Evolutionary conservation across 2,113 vertebrate genomes (phyloP).

Genomic region (Ctenomys sociabilis): DNA sequence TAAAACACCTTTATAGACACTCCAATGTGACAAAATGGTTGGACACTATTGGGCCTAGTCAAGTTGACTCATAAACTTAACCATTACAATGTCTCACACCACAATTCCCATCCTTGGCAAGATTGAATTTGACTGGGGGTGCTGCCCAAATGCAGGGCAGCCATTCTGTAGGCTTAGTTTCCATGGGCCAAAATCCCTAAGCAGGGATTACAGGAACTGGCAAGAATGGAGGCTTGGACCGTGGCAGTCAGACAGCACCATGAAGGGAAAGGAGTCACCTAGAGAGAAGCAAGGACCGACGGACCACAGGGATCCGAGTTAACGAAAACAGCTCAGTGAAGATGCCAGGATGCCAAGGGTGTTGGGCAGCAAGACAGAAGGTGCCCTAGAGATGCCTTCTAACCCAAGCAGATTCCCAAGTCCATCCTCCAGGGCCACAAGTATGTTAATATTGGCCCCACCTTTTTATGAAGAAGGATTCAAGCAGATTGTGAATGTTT

Average conservation of each 20-base stretch:
- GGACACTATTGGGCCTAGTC: background rate
- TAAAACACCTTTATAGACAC: background rate
- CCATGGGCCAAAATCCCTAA: background rate
- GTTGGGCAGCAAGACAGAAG: fast-evolving
- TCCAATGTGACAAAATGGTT: background rate
- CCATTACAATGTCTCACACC: background rate
- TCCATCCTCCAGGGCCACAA: background rate
- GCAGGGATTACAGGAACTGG: too few relatives aligned
- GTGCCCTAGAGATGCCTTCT: background rate
- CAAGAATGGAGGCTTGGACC: background rate
- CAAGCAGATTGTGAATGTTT: too few relatives aligned
- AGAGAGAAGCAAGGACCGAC: background rate
- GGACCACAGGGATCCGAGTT: fast-evolving
- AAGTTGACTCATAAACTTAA: background rate
- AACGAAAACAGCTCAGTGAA: fast-evolving
- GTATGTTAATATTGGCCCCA: background rate
- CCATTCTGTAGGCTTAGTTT: background rate
- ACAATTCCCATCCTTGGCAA: background rate
- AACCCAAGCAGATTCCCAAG: background rate
- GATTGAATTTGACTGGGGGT: background rate
- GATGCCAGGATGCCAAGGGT: background rate
- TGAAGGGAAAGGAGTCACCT: too few relatives aligned
- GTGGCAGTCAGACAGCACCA: background rate
- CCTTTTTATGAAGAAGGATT: too few relatives aligned
- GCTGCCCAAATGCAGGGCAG: background rate